Conservation (phyloP, 2,888 invertebrate species). For the Stenchaetothrips biformis region DNA sequence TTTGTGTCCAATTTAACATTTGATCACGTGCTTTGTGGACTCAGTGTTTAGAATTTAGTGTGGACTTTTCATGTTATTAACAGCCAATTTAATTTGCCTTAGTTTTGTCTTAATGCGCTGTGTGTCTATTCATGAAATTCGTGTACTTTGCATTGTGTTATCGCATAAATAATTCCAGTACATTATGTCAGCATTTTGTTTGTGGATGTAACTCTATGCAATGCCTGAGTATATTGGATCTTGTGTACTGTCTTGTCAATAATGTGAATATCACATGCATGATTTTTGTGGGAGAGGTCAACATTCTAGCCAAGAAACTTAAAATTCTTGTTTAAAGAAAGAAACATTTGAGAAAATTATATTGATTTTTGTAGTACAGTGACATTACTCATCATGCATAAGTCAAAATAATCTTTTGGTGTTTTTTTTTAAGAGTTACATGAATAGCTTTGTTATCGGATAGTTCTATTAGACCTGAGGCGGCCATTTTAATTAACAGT, state of each 20-base stretch:
- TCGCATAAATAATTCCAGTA: no score
- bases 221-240: neutral
- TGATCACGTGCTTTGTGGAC: neutral
- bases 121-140: neutral
- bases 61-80: neutral
- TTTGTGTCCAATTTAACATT: neutral
- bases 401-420: neutral
- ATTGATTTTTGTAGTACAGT: neutral
- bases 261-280: neutral
- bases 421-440: no score
- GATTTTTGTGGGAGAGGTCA: neutral
- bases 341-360: neutral
- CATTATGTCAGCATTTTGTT: no score
- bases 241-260: neutral
- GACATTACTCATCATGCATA: neutral
- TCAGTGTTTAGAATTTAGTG: neutral
- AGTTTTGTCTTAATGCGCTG: neutral
- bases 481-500: neutral
- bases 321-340: neutral
- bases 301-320: neutral
- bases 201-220: no score
- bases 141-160: no score
- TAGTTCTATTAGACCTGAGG: no score
- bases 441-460: no score
- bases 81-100: neutral